phyloP scores from a whole-genome alignment of 30 jellyfish, hydroid and myxozoan genomes.

The Clytia hemisphaerica region DNA sequence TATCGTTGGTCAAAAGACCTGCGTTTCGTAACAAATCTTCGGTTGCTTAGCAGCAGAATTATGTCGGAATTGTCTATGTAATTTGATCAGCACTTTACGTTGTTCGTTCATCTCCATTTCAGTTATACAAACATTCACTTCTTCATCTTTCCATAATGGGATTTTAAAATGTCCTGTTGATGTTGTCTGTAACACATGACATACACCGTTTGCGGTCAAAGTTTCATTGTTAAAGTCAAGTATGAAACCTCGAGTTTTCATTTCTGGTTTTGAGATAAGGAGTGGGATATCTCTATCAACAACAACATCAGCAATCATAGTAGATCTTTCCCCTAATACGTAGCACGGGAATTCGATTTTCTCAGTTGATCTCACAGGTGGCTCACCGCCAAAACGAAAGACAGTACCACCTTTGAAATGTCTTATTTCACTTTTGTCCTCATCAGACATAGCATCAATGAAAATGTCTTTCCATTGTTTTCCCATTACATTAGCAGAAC shows the following conservation, averaged over 20 bases:
- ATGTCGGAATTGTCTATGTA: neutral
- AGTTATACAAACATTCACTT: neutral
- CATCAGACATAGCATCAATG: constrained; percentile 21
- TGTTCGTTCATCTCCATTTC: neutral
- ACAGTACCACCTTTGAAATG: constrained; percentile 20
- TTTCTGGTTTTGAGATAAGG: constrained; percentile 15
- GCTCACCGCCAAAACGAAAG: constrained; percentile 11
- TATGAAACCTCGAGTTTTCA: constrained; percentile 6
- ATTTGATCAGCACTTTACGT: neutral
- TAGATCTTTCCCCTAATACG: constrained; percentile 2
- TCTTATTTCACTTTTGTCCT: neutral
- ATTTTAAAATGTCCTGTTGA: constrained; percentile 12
- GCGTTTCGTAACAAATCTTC: constrained; percentile 4
- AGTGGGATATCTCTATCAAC: constrained; percentile 6
- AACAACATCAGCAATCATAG: constrained; percentile 27
- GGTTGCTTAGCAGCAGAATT: neutral
- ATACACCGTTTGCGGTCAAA: neutral
- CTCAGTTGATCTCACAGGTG: neutral
- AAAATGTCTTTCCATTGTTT: constrained; percentile 23
- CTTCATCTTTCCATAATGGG: constrained; percentile 1
- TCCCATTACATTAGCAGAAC: constrained; percentile 11
- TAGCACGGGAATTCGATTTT: neutral
- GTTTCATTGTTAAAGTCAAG: neutral
- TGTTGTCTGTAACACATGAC: constrained; percentile 10
- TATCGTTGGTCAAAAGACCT: neutral